These are phyloP conservation scores for Lophotriccus pileatus DNA, from an alignment of 2,797 vertebrate species.

Conservation along the genomic window DNA sequence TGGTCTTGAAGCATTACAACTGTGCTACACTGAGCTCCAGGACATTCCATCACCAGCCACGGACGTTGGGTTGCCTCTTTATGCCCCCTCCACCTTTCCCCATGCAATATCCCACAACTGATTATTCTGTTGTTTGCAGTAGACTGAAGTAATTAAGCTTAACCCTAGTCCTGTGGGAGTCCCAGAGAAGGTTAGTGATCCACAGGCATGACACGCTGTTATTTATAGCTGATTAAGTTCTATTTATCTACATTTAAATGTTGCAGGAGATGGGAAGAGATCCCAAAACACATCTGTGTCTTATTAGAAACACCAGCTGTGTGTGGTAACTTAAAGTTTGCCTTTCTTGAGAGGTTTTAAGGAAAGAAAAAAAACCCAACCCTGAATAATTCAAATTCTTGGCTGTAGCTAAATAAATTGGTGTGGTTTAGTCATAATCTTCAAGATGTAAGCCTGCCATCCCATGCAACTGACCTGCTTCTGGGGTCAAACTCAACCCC, in stretches of 20 bases:
- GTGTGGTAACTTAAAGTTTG: slow-evolving; percentile 60
- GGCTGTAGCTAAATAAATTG: slow-evolving; percentile 31
- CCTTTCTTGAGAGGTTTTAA: slow-evolving; percentile 32
- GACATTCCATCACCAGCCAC: background rate
- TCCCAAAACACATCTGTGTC: slow-evolving; percentile 72
- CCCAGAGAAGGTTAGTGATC: slow-evolving; percentile 71
- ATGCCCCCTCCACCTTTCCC: background rate
- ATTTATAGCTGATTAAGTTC: slow-evolving; percentile 77
- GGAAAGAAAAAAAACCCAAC: background rate
- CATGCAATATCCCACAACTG: slow-evolving; percentile 13
- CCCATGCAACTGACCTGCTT: background rate
- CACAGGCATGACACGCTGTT: slow-evolving; percentile 66
- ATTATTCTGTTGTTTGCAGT: slow-evolving; percentile 62
- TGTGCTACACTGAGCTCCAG: fast-evolving
- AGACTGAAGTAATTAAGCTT: slow-evolving; percentile 73
- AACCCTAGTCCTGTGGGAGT: slow-evolving; percentile 66
- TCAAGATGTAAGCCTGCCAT: background rate
- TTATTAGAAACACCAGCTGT: slow-evolving; percentile 74
- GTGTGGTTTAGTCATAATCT: background rate
- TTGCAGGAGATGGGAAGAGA: slow-evolving; percentile 68
- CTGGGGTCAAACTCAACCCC: background rate
- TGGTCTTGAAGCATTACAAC: background rate
- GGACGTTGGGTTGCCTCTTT: background rate
- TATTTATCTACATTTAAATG: slow-evolving; percentile 76
- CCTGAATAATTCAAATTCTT: slow-evolving; percentile 21